A percentile compares a stretch with the other conserved stretches of the same genome.
phyloP scores from a whole-genome alignment of 2,888 invertebrate species.

The Dendrolimus pini region DNA sequence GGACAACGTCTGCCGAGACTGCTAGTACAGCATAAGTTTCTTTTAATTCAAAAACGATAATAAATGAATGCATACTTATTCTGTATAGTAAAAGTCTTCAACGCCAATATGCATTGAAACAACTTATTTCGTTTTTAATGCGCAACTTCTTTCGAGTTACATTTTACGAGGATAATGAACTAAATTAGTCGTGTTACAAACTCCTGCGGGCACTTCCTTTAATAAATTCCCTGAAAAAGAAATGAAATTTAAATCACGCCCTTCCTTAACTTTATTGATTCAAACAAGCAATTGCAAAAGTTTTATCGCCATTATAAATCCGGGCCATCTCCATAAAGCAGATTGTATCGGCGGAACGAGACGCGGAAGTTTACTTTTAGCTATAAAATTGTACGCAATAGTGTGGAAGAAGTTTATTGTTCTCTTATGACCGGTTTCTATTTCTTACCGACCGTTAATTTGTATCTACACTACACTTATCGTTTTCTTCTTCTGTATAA shows the following conservation, averaged over 20 bases:
- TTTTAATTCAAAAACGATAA: no score
- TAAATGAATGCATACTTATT: no score
- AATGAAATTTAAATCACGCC: background rate
- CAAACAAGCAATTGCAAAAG: constrained; percentile 13
- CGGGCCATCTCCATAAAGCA: constrained; percentile 12
- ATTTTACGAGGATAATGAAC: no score
- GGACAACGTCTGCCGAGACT: no score
- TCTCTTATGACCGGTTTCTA: background rate
- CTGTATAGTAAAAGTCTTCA: no score
- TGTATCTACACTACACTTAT: no score
- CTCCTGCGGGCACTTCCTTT: background rate
- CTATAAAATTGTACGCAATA: background rate
- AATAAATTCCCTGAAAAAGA: background rate
- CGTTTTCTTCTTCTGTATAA: no score
- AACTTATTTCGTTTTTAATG: no score
- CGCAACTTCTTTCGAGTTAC: no score
- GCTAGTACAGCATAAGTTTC: no score
- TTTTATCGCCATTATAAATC: constrained; percentile 14
- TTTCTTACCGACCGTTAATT: background rate
- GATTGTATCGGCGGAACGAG: constrained; percentile 9
- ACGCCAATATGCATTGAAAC: no score
- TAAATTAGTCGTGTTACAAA: no score
- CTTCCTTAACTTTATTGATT: constrained; percentile 10
- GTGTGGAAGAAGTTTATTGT: background rate
- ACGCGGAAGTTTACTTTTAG: background rate